Conservation (phyloP, 2,797 vertebrate species). For the Kryptolebias ocellatus region DNA sequence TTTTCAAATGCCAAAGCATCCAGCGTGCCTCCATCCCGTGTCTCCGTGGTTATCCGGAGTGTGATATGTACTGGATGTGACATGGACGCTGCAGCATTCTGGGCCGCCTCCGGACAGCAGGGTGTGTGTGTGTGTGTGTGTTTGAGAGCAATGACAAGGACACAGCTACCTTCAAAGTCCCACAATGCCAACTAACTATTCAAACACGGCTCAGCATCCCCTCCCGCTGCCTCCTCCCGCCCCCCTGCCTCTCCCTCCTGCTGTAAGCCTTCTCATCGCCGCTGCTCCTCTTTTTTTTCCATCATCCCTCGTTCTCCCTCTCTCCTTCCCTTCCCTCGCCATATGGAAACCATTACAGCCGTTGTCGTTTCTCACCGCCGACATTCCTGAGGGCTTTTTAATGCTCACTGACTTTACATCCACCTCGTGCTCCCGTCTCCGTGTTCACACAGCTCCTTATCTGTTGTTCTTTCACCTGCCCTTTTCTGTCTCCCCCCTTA, state of each 20-base stretch:
- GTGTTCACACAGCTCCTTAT: conserved; percentile 57
- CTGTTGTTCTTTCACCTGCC: conserved; percentile 15
- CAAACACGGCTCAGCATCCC: conserved; percentile 55
- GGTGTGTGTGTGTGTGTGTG: conserved; percentile 16
- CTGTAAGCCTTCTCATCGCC: conserved; percentile 11
- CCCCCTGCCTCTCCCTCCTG: conserved; percentile 27
- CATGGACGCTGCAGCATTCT: conserved; percentile 72
- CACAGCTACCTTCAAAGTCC: conserved; percentile 80
- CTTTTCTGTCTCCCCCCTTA: conserved; percentile 9
- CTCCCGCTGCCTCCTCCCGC: conserved; percentile 49
- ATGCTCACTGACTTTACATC: conserved; percentile 76
- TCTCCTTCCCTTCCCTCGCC: conserved; percentile 36
- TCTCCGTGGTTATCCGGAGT: conserved; percentile 62
- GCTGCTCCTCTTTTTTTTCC: conserved; percentile 29
- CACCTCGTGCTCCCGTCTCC: conserved; percentile 69
- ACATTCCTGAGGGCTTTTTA: conserved; percentile 79
- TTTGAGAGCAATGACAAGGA: conserved; percentile 71
- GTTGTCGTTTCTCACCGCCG: conserved; percentile 75
- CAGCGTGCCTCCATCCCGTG: conserved; percentile 59
- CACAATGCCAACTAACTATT: conserved; percentile 69
- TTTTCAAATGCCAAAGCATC: conserved; percentile 67
- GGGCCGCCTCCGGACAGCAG: conserved; percentile 65
- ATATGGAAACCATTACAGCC: conserved; percentile 81
- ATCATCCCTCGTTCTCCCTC: conserved; percentile 20
- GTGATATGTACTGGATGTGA: conserved; percentile 79